A percentile compares a stretch with the other conserved stretches of the same genome.
Conservation (phyloP, 1,140 invertebrate species). For the Frieseomelitta varia region DNA sequence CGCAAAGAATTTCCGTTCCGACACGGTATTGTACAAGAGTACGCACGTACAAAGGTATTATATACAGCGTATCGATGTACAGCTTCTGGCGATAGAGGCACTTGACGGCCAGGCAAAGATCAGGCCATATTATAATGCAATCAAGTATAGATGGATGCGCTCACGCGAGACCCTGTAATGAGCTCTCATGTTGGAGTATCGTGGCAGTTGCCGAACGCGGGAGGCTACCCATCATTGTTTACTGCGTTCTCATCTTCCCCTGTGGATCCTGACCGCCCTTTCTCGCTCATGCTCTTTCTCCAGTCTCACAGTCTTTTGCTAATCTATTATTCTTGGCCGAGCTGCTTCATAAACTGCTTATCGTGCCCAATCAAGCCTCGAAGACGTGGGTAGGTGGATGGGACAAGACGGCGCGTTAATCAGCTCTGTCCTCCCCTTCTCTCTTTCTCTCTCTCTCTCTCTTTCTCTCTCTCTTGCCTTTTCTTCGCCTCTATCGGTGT, state of each 20-base stretch:
- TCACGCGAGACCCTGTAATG: slow-evolving; percentile 78
- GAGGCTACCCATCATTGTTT: slow-evolving; percentile 77
- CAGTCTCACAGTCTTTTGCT: slow-evolving; percentile 53
- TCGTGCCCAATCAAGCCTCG: slow-evolving; percentile 75
- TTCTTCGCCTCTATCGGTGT: not conserved
- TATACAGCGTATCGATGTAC: not conserved
- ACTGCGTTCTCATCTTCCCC: slow-evolving; percentile 46
- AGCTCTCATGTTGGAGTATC: slow-evolving; percentile 76
- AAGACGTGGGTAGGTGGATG: slow-evolving; percentile 70
- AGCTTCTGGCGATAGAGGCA: slow-evolving; percentile 27
- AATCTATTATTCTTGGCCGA: slow-evolving; percentile 78
- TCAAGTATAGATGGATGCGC: slow-evolving; percentile 76
- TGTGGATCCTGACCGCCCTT: slow-evolving; percentile 1
- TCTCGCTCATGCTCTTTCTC: slow-evolving; percentile 16
- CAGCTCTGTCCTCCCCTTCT: slow-evolving; percentile 60
- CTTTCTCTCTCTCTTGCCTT: not conserved
- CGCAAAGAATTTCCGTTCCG: not conserved
- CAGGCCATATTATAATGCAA: slow-evolving; percentile 79
- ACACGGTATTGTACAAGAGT: not conserved
- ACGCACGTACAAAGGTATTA: not conserved
- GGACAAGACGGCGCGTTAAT: slow-evolving; percentile 77
- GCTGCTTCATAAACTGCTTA: slow-evolving; percentile 79
- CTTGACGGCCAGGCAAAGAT: slow-evolving; percentile 56
- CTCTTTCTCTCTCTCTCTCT: not conserved
- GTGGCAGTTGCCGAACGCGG: slow-evolving; percentile 66